Base-by-base conservation (phyloP, 2,888 invertebrate species). In the Xestia rhomboidea region DNA sequence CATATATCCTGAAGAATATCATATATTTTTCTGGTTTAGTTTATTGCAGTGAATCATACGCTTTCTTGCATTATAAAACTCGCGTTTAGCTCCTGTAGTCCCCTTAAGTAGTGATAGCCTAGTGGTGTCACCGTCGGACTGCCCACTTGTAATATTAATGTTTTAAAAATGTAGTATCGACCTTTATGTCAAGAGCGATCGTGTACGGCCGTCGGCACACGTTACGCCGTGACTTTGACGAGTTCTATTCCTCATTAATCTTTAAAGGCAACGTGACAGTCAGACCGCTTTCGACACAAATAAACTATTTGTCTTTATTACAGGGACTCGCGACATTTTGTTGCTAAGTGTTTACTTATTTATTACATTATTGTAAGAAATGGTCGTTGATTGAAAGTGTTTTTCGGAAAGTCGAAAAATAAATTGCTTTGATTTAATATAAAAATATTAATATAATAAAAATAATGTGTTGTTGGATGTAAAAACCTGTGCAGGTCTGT, bases 211-310 rank as follows among this genome's bases (percentile, higher is more conserved):
- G 62, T 6, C 51, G 63, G 57, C 49, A 84, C 49, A 4, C 57
- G 34, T 73, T 69, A 62, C 73, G 60, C 44, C 30, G 49, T 46
- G 69, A 70, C 70, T 72, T 46, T 75, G 62, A 46, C 67, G 66
- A 34, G 13, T 41, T 75, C 68, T 60, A 63, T 34, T 69, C 24
- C 60, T 72, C 78, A 82, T 83, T 82, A 77, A 82, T 85, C 74
- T 74, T 83, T 72, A 74, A 85, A 30, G 41, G 21, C 75, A 64
- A 7, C 64, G 38, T 54, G 75, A 75, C 62, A 34, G 63, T 73
- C 38, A 34, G 54, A 8, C 72, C 38, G 41, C 54, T 72, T 46
- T 72, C 69, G 30, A 68, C 78, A 71, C 34, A 57, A 73, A 75
- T 63, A 57, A 44, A 44, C 69, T 69, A 74, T 82, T 76, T 54